These are phyloP conservation scores for Pachliopta kotzebuea DNA, from an alignment of 2,888 invertebrate species.

Conservation along the genomic window DNA sequence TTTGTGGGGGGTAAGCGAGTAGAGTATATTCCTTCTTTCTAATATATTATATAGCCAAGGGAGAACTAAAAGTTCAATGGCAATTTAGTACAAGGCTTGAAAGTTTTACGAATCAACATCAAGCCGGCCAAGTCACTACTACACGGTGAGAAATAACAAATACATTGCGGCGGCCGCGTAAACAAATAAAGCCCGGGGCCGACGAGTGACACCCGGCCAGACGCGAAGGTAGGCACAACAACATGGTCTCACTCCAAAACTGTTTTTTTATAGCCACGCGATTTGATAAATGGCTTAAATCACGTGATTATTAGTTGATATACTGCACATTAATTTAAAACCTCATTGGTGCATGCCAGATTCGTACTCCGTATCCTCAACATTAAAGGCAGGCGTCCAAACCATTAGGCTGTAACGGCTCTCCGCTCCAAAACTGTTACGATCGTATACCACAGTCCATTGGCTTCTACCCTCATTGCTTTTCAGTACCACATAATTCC, in stretches of 20 bases:
- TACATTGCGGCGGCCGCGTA: slow-evolving; percentile 56
- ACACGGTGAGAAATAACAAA: slow-evolving; percentile 62
- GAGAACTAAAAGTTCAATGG: neutral
- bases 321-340: no score
- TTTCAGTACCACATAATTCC: neutral
- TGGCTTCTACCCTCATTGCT: slow-evolving; percentile 15
- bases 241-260: slow-evolving; percentile 28
- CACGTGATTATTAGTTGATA: no score
- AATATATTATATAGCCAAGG: neutral
- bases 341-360: no score
- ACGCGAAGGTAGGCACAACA: slow-evolving; percentile 37
- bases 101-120: slow-evolving; percentile 32
- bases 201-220: slow-evolving; percentile 36
- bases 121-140: slow-evolving; percentile 49
- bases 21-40: no score
- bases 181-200: slow-evolving; percentile 52
- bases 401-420: no score
- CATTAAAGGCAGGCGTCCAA: no score
- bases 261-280: no score
- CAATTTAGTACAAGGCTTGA: neutral
- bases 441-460: slow-evolving; percentile 8
- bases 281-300: no score
- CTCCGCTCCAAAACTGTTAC: slow-evolving; percentile 28
- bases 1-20: no score
- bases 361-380: no score